phyloP scores from a whole-genome alignment of 2,113 vertebrate genomes.

The Cygnus atratus region DNA sequence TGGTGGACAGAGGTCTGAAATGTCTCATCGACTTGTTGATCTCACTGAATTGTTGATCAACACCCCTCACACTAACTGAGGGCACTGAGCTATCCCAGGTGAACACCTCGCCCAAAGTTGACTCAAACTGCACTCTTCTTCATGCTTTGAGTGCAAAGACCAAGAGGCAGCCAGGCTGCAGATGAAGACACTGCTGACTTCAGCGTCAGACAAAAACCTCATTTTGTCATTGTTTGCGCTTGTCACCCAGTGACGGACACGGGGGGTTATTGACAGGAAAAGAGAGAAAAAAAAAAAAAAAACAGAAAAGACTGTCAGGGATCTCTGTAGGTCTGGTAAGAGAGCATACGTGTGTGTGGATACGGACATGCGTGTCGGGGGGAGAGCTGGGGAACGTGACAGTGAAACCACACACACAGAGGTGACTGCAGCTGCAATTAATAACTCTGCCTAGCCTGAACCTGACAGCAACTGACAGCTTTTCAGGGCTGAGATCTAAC shows the following conservation, averaged over 20 bases:
- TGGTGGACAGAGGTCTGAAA: neutral
- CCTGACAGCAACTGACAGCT: slow-evolving; percentile 7
- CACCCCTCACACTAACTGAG: neutral
- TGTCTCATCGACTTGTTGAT: neutral
- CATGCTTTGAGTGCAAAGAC: neutral
- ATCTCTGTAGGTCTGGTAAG: neutral
- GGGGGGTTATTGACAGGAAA: neutral
- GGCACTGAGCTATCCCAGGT: neutral
- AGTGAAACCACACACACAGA: neutral
- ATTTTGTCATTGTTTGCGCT: neutral
- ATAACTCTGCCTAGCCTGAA: neutral
- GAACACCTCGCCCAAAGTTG: neutral
- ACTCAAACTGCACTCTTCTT: neutral
- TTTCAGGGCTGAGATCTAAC: neutral
- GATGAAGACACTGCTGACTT: rapidly evolving
- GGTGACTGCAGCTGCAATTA: neutral
- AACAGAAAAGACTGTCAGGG: neutral
- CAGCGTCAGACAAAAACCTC: neutral
- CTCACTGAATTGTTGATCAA: neutral
- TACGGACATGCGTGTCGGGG: neutral
- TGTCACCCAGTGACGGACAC: neutral
- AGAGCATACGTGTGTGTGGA: rapidly evolving
- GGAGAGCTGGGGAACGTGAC: neutral
- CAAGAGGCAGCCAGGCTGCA: neutral
- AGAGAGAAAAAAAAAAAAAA: neutral